A percentile compares a stretch with the other conserved stretches of the same genome.
phyloP scores from a whole-genome alignment of 2,797 vertebrate species.

The Danio albolineatus region DNA sequence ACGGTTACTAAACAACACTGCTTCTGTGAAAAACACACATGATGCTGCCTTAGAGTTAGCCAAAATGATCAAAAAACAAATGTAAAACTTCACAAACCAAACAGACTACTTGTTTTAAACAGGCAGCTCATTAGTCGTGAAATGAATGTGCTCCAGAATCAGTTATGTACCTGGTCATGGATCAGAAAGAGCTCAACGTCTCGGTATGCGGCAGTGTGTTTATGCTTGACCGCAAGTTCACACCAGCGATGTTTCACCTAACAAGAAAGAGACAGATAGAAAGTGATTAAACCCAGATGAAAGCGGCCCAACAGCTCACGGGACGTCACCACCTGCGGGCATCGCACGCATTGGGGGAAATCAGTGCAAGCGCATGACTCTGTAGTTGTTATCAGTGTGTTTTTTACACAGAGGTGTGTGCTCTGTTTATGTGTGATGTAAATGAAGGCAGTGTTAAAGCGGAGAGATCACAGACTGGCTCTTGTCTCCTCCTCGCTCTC shows the following conservation, averaged over 20 bases:
- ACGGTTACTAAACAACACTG: too few species aligned
- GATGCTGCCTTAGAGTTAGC: background rate
- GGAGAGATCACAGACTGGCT: slow-evolving; percentile 79
- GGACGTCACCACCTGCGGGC: background rate
- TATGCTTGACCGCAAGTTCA: slow-evolving; percentile 91
- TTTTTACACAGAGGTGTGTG: slow-evolving; percentile 50
- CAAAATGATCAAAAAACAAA: background rate
- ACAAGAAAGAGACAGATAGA: slow-evolving; percentile 39
- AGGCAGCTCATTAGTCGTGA: background rate
- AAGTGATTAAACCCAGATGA: slow-evolving; percentile 38
- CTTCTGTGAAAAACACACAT: background rate
- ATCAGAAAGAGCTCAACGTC: slow-evolving; percentile 88
- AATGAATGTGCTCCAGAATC: background rate
- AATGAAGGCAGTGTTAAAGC: slow-evolving; percentile 81
- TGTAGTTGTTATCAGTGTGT: slow-evolving; percentile 34
- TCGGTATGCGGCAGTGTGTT: slow-evolving; percentile 78
- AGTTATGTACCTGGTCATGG: slow-evolving; percentile 85
- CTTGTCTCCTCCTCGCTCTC: slow-evolving; percentile 73
- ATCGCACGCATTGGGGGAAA: slow-evolving; percentile 13
- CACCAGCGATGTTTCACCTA: slow-evolving; percentile 97
- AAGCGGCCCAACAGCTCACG: slow-evolving; percentile 8
- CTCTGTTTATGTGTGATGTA: slow-evolving; percentile 68
- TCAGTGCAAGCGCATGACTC: slow-evolving; percentile 26
- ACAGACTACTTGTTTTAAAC: background rate
- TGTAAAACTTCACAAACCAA: background rate